Conservation (phyloP, 2,797 vertebrate species). For the Smutsia gigantea region DNA sequence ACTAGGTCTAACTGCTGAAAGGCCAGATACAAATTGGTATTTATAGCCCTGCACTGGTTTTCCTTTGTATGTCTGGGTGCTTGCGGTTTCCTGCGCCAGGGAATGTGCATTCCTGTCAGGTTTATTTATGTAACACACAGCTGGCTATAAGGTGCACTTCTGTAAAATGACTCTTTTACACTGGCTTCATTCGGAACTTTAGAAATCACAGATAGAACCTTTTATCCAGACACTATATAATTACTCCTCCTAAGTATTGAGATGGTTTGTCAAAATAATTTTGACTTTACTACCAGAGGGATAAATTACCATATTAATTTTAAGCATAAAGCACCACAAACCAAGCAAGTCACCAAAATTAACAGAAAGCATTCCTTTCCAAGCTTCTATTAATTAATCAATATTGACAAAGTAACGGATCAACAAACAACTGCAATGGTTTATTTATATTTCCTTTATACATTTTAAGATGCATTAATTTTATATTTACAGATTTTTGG, state of each 20-base stretch:
- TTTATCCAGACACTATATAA: slow-evolving; percentile 13
- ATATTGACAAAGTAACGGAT: background rate
- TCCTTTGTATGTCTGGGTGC: background rate
- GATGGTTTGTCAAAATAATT: slow-evolving; percentile 37
- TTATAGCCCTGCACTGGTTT: background rate
- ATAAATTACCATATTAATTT: background rate
- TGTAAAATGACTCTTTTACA: background rate
- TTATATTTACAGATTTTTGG: background rate
- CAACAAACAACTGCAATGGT: background rate
- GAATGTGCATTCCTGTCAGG: background rate
- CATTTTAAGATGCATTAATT: background rate
- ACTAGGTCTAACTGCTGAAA: background rate
- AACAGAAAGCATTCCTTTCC: background rate
- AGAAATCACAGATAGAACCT: background rate
- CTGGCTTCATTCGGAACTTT: slow-evolving; percentile 12
- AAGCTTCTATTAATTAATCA: background rate
- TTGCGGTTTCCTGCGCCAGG: background rate
- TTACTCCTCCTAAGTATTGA: background rate
- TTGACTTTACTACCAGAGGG: background rate
- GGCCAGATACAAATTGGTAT: background rate
- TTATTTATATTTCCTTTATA: slow-evolving; percentile 8
- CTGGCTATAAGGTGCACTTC: background rate
- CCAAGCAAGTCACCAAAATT: background rate
- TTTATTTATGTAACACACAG: background rate
- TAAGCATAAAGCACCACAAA: background rate